Base-by-base conservation (phyloP, 2,797 vertebrate genomes). In the Hirundo rustica region DNA sequence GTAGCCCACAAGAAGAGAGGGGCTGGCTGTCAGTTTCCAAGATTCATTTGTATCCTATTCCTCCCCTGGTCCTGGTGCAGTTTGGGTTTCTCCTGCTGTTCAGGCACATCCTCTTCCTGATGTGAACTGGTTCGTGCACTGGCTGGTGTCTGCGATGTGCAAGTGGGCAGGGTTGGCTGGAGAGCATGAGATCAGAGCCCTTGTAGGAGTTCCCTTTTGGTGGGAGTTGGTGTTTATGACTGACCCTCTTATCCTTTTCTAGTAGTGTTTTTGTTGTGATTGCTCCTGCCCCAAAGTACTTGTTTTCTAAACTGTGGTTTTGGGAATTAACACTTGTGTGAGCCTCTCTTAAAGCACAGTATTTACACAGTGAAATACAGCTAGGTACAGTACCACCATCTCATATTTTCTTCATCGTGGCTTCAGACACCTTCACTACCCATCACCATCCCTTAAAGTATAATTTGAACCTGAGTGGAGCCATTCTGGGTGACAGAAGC, bases 41-140 rank as follows among this genome's bases (percentile, higher is more conserved):
- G 55, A 2, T 58, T 61, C 3, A 2, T 64, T 60, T 89, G 4
- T 30, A 27, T 36, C 32, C 32, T 32, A 0, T 40, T 57, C 30
- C 23, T 58, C 61, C 21, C 13, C 18, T 8, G 23, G 7, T 91
- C n/a, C 15, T 12, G 2, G 26, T 13, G 16, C 48, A 20, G 16
- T 48, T 79, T 6, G 6, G 25, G 23, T 81, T 83, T 57, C n/a
- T 89, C 7, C 3, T 30, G 57, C 45, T 38, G 16, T 58, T 68
- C 12, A 68, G 66, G 51, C 23, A 4, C 29, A 30, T 60, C 54
- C 25, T 61, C 25, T 60, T 64, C 78, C 38, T 13, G 16, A 23
- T 5, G 7, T 2, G 17, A 22, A 7, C 55, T 78, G 32, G 6
- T 26, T 67, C 0, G 0, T 80, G 32, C 40, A 32, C 50, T 36